phyloP scores from a whole-genome alignment of 2,888 invertebrate genomes.

The Pristionchus mayeri region DNA sequence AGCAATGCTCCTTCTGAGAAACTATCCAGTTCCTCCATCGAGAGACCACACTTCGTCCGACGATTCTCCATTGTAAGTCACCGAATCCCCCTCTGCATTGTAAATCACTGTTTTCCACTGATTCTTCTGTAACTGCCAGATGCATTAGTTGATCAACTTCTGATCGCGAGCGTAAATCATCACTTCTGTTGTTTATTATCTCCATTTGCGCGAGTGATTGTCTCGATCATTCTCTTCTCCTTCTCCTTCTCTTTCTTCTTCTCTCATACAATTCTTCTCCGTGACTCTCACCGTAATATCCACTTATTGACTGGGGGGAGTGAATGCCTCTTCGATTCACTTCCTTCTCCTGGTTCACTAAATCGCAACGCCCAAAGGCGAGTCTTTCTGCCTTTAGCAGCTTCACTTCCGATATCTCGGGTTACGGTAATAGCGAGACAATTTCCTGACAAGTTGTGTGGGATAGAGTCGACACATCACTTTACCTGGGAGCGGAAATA shows the following conservation, averaged over 20 bases:
- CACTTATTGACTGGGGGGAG: background rate
- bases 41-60: background rate
- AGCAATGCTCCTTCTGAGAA: conserved; percentile 16
- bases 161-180: too few species aligned
- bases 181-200: background rate
- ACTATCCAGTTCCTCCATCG: background rate
- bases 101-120: too few species aligned
- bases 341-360: background rate
- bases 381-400: background rate
- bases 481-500: background rate
- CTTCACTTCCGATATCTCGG: background rate
- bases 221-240: too few species aligned
- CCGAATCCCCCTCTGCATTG: too few species aligned
- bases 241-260: background rate
- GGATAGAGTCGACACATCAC: background rate
- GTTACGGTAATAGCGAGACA: too few species aligned
- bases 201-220: too few species aligned
- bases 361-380: background rate
- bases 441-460: conserved; percentile 17
- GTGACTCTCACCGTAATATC: too few species aligned
- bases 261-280: background rate
- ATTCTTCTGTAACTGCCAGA: too few species aligned
- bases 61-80: conserved; percentile 11
- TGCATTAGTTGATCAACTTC: too few species aligned
- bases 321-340: background rate